These are phyloP conservation scores for Cryptotermes secundus DNA, from an alignment of 1,140 invertebrate genomes.

Conservation along the genomic window DNA sequence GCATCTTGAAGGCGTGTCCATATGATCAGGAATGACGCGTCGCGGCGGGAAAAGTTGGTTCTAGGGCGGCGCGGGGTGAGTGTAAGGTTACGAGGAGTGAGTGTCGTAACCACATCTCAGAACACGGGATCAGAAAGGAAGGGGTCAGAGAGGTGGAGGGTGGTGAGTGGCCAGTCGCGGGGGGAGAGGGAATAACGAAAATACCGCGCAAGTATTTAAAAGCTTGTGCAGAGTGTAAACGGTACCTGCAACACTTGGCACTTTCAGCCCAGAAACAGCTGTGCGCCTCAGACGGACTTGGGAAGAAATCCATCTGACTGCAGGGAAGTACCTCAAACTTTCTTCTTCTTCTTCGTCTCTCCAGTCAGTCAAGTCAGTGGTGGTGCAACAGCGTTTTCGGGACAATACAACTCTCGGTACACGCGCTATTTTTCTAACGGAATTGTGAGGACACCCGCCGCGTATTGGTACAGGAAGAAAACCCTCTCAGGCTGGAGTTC, in stretches of 20 bases:
- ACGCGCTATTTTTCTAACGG: neutral
- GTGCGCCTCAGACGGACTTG: neutral
- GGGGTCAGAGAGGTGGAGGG: too few species aligned
- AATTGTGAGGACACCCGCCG: neutral
- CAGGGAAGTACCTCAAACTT: neutral
- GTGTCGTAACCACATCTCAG: neutral
- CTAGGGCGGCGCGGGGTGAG: neutral
- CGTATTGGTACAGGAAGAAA: neutral
- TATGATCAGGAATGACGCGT: neutral
- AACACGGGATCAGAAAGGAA: too few species aligned
- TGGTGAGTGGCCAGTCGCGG: neutral
- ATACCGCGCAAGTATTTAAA: conserved; percentile 1
- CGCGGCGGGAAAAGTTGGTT: conserved; percentile 1
- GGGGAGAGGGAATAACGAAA: neutral
- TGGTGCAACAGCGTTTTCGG: neutral
- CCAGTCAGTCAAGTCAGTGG: neutral
- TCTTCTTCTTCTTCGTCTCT: neutral
- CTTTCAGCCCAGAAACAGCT: neutral
- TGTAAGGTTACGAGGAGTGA: neutral
- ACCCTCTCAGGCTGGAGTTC: conserved; percentile 37
- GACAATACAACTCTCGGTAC: neutral
- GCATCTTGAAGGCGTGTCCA: conserved; percentile 7
- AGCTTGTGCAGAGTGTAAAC: neutral
- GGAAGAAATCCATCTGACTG: neutral
- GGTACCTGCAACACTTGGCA: neutral